Evolutionary conservation across 2,113 vertebrate species (phyloP), one percentile per base, ranked within the genome.

Genomic region (Hemicordylus capensis): DNA sequence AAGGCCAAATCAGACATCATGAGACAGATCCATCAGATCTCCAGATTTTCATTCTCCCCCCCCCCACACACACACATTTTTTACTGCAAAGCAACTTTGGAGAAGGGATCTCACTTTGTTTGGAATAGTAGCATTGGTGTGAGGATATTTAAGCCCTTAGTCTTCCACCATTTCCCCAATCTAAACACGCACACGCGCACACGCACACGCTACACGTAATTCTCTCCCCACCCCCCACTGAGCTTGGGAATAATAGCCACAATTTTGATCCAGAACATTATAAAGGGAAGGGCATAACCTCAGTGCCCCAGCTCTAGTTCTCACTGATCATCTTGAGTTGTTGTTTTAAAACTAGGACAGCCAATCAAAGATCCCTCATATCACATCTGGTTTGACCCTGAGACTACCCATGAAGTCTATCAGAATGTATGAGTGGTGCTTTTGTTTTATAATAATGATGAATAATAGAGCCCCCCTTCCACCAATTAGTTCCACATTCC

Each of bases 401-500:
- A n/a, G n/a, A n/a, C n/a, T n/a, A n/a, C n/a, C n/a, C n/a, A n/a
- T n/a, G n/a, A n/a, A n/a, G n/a, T n/a, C n/a, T n/a, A n/a, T n/a
- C n/a, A n/a, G n/a, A n/a, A n/a, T 42, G 24, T 72, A 42, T 28
- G 26, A 72, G 44, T 42, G 44, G 34, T 85, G 4, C 39, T n/a
- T n/a, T 79, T 70, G 17, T 88, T 85, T 88, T 84, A 20, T 77
- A 87, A 91, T 79, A 88, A 81, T 58, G 26, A 14, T 81, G 64
- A 90, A 83, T 64, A 91, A 87, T 34, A 89, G 37, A 72, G 81
- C 75, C 87, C 61, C 69, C 28, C 77, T 42, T 85, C n/a, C 67
- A 89, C 66, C 34, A 88, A 89, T 88, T 85, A 89, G 34, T 85
- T 88, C 63, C 74, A 77, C n/a, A 70, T 59, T 87, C 66, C 76